Evolutionary conservation across 2,888 invertebrate genomes (phyloP), one percentile per base, ranked within the genome.

Genomic region (Helobdella robusta): DNA sequence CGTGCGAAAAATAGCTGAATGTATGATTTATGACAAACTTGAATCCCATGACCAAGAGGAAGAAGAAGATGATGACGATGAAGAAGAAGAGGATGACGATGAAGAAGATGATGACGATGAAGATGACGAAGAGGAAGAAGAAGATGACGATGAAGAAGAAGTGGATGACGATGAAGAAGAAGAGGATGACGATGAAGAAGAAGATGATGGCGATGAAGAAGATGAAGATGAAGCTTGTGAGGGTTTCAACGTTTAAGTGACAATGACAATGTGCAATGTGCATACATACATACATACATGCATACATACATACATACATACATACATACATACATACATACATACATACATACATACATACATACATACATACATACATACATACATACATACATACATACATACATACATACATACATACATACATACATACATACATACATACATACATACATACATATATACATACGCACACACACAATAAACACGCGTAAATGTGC

Each of bases 341-440:
- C 44, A 40, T 40, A 15, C 44, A 40, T n/a, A 11, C 44, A 40
- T 8, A n/a, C 44, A 40, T 40, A n/a, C 60, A 60, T 23, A 18
- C 60, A 60, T 23, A 11, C 20, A 60, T 11, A 11, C 60, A 60
- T 36, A 8, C 15, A 32, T 20, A 8, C 44, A 40, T 30, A 20
- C n/a, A 60, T 20, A 20, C 34, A 60, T 35, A 20, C 35, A 59
- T 1, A 20, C 35, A 59, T 59, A 30, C 34, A 59, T 30, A 15
- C 18, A 59, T 32, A 15, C 34, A 59, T 32, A 30, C 28, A 30
- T 32, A n/a, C 36, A 59, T 35, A 2, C 74, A 73, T 52, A 34
- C 60, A 60, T 2, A 40, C 6, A 44, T 32, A 35, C 1, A 59
- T 34, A 35, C 2, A 30, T 34, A 35, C 34, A 59, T 2, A 59